Conservation (phyloP, 2,888 invertebrate species). For the Hermaeophaga mercurialis region DNA sequence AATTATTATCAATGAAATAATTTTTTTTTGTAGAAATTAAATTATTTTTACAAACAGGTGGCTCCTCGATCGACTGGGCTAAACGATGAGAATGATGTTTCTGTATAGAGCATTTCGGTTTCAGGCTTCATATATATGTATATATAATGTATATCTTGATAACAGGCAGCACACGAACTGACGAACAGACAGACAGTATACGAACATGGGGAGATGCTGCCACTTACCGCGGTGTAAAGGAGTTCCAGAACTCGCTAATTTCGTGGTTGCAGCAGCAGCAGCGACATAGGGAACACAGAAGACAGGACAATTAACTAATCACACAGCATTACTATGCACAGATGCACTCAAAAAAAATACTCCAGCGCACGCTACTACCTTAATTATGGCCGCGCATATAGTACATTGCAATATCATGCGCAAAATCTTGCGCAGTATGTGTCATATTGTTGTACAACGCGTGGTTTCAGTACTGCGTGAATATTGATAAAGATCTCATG, state of each 20-base stretch:
- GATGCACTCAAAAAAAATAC: slow-evolving; percentile 17
- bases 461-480: too few species aligned
- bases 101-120: slow-evolving; percentile 16
- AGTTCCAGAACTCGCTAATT: slow-evolving; percentile 96
- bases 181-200: slow-evolving; percentile 53
- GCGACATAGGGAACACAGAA: slow-evolving; percentile 75
- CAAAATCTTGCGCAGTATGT: not conserved
- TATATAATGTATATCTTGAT: slow-evolving; percentile 20
- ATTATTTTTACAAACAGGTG: too few species aligned
- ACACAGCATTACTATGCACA: slow-evolving; percentile 51
- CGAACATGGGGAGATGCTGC: slow-evolving; percentile 61
- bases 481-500: too few species aligned
- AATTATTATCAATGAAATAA: too few species aligned
- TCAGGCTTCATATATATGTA: slow-evolving; percentile 28
- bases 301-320: slow-evolving; percentile 61
- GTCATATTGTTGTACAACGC: too few species aligned
- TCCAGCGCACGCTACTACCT: slow-evolving; percentile 16
- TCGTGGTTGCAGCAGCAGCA: slow-evolving; percentile 57
- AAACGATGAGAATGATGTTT: slow-evolving; percentile 9
- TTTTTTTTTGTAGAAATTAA: too few species aligned
- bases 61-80: slow-evolving; percentile 11
- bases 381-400: slow-evolving; percentile 18
- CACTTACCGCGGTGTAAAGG: slow-evolving; percentile 98
- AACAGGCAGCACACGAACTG: slow-evolving; percentile 58
- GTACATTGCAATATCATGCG: slow-evolving; percentile 19